Base-by-base conservation (phyloP, 2,888 invertebrate genomes). In the Drosophila meridionalis region DNA sequence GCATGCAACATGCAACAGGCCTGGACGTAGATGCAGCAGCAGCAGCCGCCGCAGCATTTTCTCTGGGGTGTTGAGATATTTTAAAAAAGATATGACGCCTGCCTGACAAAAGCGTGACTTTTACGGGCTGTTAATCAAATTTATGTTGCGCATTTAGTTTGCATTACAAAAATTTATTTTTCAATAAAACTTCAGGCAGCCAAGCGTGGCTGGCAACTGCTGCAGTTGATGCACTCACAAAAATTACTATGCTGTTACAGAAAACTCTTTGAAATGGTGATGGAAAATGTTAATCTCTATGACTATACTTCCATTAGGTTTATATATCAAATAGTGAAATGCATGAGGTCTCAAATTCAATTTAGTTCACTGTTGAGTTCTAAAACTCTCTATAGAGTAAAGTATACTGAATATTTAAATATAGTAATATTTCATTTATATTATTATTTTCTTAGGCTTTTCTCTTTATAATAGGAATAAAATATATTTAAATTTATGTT, bases 111-210 rank as follows among this genome's bases (percentile, higher is more conserved):
- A 91, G 91, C 91, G 91, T 91, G 90, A 91, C 91, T 90, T 90
- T 91, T 87, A 89, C 83, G 84, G 91, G 84, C 84, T 84, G 91
- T 90, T 91, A 89, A 91, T 90, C 90, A 91, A 91, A 91, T 90
- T 91, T 91, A 91, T 91, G 91, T 87, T 81, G 80, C 78, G 91
- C 91, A 91, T 89, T 89, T 89, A 90, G 85, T 90, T 89, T 83
- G 91, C 87, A 91, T 89, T 87, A 82, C 80, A 82, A 76, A 83
- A 89, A 89, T 87, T 73, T 89, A 87, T 90, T 90, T 87, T 82
- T 78, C 87, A 87, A 83, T 87, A 82, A 89, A 80, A 80, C 74
- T 72, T 14, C 45, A 42, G 43, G 32, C 53, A 40, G 26, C 28
- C 50, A 8, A 34, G 36, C 61, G 76, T 14, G 43, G 76, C 38